A percentile compares a stretch with the other conserved stretches of the same genome.
These are phyloP conservation scores for Eueremaeus valkanovi DNA, from an alignment of 2,888 invertebrate species.

Conservation along the genomic window DNA sequence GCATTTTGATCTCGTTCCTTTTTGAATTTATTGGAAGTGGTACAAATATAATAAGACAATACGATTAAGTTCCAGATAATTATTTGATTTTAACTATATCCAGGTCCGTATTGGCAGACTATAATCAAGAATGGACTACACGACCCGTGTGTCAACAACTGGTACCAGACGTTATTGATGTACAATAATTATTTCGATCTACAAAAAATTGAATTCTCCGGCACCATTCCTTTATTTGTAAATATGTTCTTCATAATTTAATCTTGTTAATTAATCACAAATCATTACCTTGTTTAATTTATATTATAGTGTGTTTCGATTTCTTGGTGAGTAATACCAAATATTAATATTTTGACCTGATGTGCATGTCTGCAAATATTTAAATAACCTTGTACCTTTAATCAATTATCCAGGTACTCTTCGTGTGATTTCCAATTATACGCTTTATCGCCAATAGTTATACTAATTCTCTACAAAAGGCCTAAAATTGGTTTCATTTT, in stretches of 20 bases:
- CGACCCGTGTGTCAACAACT: not conserved
- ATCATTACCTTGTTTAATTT: not conserved
- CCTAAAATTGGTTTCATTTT: slow-evolving; percentile 26
- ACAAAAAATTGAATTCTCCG: too few relatives aligned
- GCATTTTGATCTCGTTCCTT: not conserved
- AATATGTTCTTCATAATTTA: too few relatives aligned
- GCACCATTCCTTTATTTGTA: not conserved
- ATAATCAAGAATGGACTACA: not conserved
- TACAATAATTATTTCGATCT: not conserved
- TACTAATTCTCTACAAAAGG: slow-evolving; percentile 7
- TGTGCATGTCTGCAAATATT: too few relatives aligned
- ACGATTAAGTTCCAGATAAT: not conserved
- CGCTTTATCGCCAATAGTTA: slow-evolving; percentile 21
- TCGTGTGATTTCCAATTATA: slow-evolving; percentile 25
- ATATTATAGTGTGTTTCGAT: not conserved
- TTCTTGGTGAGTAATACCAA: too few relatives aligned
- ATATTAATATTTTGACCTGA: too few relatives aligned
- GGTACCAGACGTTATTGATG: not conserved
- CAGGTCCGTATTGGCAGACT: not conserved
- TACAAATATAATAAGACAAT: not conserved
- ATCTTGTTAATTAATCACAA: not conserved
- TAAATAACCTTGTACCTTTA: too few relatives aligned
- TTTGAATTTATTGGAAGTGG: not conserved
- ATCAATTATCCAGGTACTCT: not conserved
- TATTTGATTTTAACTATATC: not conserved